Conservation (phyloP, 2,797 vertebrate species). For the Scyliorhinus canicula region DNA sequence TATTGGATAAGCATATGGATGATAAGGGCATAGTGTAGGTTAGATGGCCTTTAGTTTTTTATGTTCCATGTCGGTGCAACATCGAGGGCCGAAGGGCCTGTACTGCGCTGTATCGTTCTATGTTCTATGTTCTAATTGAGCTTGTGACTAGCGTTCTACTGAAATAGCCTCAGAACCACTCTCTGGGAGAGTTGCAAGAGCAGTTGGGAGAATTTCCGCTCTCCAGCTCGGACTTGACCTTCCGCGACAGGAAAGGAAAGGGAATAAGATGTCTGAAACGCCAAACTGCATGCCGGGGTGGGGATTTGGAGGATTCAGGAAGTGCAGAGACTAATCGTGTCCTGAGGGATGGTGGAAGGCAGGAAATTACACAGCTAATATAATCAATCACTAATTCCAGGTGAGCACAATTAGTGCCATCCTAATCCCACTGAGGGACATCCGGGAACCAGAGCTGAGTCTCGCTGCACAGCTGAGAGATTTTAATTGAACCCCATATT, state of each 20-base stretch:
- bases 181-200: not conserved
- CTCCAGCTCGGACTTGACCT: not conserved
- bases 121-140: too few relatives aligned
- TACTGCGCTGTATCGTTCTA: too few relatives aligned
- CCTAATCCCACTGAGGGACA: not conserved
- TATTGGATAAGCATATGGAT: too few relatives aligned
- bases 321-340: not conserved
- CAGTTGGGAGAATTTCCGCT: not conserved
- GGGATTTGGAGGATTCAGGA: not conserved
- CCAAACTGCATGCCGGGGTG: not conserved
- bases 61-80: too few relatives aligned
- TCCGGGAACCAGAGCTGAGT: not conserved
- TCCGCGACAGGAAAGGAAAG: not conserved
- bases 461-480: not conserved
- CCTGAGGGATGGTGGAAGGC: not conserved
- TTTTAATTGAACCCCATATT: slow-evolving; percentile 21
- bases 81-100: too few relatives aligned
- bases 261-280: not conserved
- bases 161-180: too few relatives aligned
- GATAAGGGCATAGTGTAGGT: too few relatives aligned
- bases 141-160: not conserved
- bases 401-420: not conserved
- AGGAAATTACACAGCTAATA: not conserved
- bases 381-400: slow-evolving; percentile 27
- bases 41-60: too few relatives aligned